Percentiles rank a stretch among this genome's conserved stretches.
Evolutionary conservation across 2,113 vertebrate species (phyloP).

Genomic region (Clupea harengus): DNA sequence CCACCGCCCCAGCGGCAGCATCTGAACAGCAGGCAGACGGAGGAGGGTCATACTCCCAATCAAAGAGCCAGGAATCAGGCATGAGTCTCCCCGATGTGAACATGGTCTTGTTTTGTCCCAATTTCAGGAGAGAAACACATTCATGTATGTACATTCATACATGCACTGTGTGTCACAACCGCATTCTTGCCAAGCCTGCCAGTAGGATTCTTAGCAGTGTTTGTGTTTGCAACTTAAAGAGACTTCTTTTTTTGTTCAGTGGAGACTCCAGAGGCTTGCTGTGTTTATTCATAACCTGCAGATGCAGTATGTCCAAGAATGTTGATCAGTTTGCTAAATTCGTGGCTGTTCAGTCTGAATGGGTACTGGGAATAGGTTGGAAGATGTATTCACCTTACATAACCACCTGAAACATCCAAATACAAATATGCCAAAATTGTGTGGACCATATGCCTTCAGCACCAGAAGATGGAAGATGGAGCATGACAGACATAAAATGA

Average conservation of each 20-base stretch:
- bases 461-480: too few relatives aligned
- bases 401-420: not conserved
- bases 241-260: not conserved
- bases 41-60: not conserved
- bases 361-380: not conserved
- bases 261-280: not conserved
- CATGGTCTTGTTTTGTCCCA: not conserved
- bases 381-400: not conserved
- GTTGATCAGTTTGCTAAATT: not conserved
- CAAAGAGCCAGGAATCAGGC: not conserved
- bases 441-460: not conserved
- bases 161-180: not conserved
- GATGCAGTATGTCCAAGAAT: not conserved
- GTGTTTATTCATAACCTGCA: not conserved
- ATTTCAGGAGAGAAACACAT: not conserved
- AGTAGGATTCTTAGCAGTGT: not conserved
- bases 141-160: not conserved
- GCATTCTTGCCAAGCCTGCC: not conserved
- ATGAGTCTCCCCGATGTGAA: not conserved
- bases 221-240: not conserved
- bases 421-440: not conserved
- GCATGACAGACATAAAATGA: not conserved
- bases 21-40: conserved; percentile 1
- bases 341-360: not conserved
- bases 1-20: not conserved